Percentiles rank a stretch among this genome's conserved stretches.
Evolutionary conservation across 2,113 vertebrate genomes (phyloP).

Genomic region (Pteronura brasiliensis): DNA sequence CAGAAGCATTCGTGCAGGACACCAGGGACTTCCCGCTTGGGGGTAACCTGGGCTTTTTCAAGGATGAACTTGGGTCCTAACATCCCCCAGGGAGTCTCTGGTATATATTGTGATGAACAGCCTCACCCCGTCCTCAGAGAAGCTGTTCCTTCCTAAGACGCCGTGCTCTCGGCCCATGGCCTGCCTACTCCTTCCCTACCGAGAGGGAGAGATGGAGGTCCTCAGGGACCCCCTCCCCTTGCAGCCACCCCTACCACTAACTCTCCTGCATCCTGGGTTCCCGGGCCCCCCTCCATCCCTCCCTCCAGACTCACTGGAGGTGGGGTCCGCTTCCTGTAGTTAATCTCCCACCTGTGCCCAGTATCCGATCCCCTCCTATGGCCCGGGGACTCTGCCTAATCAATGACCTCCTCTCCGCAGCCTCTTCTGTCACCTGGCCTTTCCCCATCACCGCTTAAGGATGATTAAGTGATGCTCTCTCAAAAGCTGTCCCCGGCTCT

Average conservation of each 20-base stretch:
- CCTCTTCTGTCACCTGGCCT: background rate
- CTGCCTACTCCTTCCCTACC: background rate
- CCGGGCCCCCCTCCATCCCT: background rate
- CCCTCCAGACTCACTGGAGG: background rate
- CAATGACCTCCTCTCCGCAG: background rate
- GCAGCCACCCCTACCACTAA: background rate
- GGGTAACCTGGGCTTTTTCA: background rate
- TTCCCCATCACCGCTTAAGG: background rate
- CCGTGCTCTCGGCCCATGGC: background rate
- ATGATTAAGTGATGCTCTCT: background rate
- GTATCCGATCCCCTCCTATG: background rate
- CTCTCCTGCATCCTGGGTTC: background rate
- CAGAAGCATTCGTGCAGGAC: rapidly evolving
- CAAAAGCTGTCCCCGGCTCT: background rate
- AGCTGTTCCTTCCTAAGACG: background rate
- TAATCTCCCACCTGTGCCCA: background rate
- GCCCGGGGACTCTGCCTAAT: background rate
- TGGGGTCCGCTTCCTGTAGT: conserved; percentile 10
- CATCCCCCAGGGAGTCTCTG: no score
- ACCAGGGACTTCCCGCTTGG: background rate
- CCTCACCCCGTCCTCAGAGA: background rate
- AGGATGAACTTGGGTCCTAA: background rate
- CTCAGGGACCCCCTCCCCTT: background rate
- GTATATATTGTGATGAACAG: background rate
- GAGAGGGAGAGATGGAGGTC: no score